Evolutionary conservation across 2,797 vertebrate species (phyloP), one percentile per base, ranked within the genome.

Genomic region (Syngnathus rostellatus): DNA sequence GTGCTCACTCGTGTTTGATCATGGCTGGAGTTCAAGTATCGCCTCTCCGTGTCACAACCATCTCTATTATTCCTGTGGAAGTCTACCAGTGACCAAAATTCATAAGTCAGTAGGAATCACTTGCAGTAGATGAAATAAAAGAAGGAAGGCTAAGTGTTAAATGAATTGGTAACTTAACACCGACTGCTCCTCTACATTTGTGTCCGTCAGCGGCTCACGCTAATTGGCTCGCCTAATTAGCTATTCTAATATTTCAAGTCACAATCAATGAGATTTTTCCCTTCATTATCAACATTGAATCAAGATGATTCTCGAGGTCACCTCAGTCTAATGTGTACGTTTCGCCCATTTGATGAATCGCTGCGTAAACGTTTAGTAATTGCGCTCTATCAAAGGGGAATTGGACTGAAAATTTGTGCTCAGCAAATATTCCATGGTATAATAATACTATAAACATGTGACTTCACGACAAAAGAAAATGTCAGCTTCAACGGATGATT

Each of bases 311-410:
- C 67, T 74, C 65, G 48, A 71, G 73, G 83, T 86, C 79, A 84
- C 73, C 71, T 79, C 81, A 63, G 41, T 77, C 71, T 85, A 86
- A 86, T 86, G 80, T 79, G 77, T 73, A 71, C 76, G 77, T 85
- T 83, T 84, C 77, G 79, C 59, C 66, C 71, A 71, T 57, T 74
- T 78, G 66, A 85, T 84, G 83, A 85, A 79, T 75, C 72, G 37
- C 73, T 86, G 67, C 80, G 83, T 86, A 86, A 86, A 88, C 85
- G 86, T 77, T 74, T 77, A 68, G 78, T 89, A 88, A 89, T 91
- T 88, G 82, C 76, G 11, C 63, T 64, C 57, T 77, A 77, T 74
- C 81, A 75, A 59, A 21, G 70, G 85, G 80, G 74, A 83, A 78
- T 76, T 71, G 66, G 71, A 70, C 72, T 81, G 71, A 78, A 87